Evolutionary conservation across 1,140 invertebrate species (phyloP).

Genomic region (Ditylenchus dipsaci): DNA sequence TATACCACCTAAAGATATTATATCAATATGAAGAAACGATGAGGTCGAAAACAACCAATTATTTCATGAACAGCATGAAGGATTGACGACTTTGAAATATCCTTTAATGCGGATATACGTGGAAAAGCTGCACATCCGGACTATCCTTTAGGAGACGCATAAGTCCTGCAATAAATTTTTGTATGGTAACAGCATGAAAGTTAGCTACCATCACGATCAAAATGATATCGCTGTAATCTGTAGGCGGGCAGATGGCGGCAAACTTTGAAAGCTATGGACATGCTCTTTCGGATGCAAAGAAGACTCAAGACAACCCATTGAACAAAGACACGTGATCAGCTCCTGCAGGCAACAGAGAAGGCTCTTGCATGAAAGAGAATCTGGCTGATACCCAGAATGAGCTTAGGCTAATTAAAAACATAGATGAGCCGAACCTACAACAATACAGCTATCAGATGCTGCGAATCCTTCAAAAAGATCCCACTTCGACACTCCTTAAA

Average conservation of each 20-base stretch:
- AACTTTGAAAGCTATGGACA: too few relatives aligned
- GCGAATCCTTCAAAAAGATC: conserved; percentile 53
- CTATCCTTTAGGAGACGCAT: too few relatives aligned
- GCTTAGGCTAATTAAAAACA: conserved; percentile 55
- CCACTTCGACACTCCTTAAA: conserved; percentile 64
- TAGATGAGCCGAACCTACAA: neutral
- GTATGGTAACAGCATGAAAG: conserved; percentile 69
- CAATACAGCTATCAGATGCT: conserved; percentile 65
- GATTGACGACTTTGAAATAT: too few relatives aligned
- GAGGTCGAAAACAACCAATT: too few relatives aligned
- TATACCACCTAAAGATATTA: conserved; percentile 69
- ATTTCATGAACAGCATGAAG: conserved; percentile 47
- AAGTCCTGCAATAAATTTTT: conserved; percentile 71
- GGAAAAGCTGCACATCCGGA: too few relatives aligned
- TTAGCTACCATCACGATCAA: too few relatives aligned
- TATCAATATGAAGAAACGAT: neutral
- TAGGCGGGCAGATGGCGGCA: conserved; percentile 57
- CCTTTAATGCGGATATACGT: too few relatives aligned
- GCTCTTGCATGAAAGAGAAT: conserved; percentile 53
- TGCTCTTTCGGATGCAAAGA: neutral
- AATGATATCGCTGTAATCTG: conserved; percentile 60
- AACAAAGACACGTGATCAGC: neutral
- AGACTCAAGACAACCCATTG: neutral
- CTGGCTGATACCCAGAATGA: neutral
- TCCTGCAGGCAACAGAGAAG: too few relatives aligned